Percentiles rank a stretch among this genome's conserved stretches.
These are phyloP conservation scores for Rousettus leschenaultii DNA, from an alignment of 2,113 vertebrate species.

Conservation along the genomic window DNA sequence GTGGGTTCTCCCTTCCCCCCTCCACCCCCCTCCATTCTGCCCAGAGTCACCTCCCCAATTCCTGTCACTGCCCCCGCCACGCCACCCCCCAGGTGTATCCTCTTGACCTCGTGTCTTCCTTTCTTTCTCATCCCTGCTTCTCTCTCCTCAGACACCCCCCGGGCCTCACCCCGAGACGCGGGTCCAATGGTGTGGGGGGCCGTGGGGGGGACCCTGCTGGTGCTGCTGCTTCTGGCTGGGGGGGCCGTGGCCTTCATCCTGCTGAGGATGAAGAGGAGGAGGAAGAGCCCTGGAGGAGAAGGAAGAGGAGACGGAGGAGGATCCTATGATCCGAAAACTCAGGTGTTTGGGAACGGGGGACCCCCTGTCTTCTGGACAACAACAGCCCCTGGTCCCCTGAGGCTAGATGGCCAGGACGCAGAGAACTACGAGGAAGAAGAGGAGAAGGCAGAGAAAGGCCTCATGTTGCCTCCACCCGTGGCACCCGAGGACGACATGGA, in stretches of 20 bases:
- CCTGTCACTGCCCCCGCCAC: not conserved
- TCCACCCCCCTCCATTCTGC: not conserved
- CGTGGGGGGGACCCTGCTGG: conserved; percentile 88
- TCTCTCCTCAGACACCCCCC: conserved; percentile 85
- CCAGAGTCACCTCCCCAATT: not conserved
- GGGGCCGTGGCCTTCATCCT: conserved; percentile 83
- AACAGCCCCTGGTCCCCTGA: conserved; percentile 8
- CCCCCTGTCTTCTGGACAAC: conserved; percentile 74
- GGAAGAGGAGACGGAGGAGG: conserved; percentile 77
- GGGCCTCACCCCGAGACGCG: conserved; percentile 71
- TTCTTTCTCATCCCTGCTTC: conserved; percentile 43
- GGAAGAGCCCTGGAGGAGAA: conserved; percentile 66
- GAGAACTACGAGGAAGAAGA: conserved; percentile 79
- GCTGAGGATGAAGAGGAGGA: conserved; percentile 79
- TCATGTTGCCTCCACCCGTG: conserved; percentile 77
- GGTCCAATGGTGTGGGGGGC: conserved; percentile 89
- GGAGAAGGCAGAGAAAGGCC: conserved; percentile 83
- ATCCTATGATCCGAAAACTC: conserved; percentile 85
- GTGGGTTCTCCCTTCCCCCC: not conserved
- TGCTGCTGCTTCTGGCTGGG: conserved; percentile 84
- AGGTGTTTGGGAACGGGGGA: conserved; percentile 84
- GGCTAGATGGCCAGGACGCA: conserved; percentile 43
- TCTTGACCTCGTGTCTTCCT: conserved; percentile 48
- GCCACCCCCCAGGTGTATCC: not conserved
- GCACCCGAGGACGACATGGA: conserved; percentile 92